A percentile compares a stretch with the other conserved stretches of the same genome.
Evolutionary conservation across 2,888 invertebrate genomes (phyloP).

Genomic region (Petrolisthes manimaculis): DNA sequence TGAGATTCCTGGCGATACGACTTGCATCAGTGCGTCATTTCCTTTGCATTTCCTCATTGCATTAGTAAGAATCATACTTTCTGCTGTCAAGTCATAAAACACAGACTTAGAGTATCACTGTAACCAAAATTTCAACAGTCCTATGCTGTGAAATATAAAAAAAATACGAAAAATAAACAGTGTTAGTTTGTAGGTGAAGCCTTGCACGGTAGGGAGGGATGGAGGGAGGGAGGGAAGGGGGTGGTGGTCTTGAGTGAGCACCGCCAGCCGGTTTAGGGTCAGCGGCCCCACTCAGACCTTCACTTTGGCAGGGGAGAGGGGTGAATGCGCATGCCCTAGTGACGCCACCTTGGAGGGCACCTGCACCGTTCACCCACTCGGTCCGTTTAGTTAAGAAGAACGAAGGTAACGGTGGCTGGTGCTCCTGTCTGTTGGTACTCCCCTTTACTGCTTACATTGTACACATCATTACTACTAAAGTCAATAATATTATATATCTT

Average conservation of each 20-base stretch:
- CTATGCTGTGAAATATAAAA: too few relatives aligned
- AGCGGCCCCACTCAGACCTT: conserved; percentile 50
- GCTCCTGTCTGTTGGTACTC: conserved; percentile 10
- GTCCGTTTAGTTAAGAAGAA: conserved; percentile 55
- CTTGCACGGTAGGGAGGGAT: too few relatives aligned
- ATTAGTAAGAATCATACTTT: too few relatives aligned
- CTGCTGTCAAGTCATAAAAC: too few relatives aligned
- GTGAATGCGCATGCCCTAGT: conserved; percentile 54
- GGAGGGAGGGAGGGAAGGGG: not conserved
- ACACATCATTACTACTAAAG: not conserved
- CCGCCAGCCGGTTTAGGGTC: conserved; percentile 18
- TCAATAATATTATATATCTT: not conserved
- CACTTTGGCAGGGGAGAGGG: conserved; percentile 59
- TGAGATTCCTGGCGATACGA: too few relatives aligned
- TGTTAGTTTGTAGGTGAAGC: too few relatives aligned
- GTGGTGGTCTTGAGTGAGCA: conserved; percentile 39
- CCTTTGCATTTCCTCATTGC: too few relatives aligned
- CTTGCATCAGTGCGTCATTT: too few relatives aligned
- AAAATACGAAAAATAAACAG: too few relatives aligned
- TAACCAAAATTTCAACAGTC: too few relatives aligned
- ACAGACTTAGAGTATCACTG: too few relatives aligned
- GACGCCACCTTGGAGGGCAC: conserved; percentile 46
- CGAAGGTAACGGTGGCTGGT: conserved; percentile 23
- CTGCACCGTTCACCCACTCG: conserved; percentile 51
- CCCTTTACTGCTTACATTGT: conserved; percentile 15